Evolutionary conservation across 2,113 vertebrate species (phyloP), one percentile per base, ranked within the genome.

Genomic region (Forbesichthys papilliferus): DNA sequence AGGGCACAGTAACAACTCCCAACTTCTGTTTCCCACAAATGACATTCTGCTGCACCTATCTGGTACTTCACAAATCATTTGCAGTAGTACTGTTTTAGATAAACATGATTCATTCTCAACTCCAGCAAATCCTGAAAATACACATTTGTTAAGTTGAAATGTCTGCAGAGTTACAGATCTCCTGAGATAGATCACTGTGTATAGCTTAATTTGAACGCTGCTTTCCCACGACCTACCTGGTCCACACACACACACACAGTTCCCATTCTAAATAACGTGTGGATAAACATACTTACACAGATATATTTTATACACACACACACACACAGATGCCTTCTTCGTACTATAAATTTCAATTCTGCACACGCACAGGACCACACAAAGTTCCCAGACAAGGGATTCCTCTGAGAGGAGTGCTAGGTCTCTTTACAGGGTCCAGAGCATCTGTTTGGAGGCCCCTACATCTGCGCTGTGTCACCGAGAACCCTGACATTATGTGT

Each of bases 391-490:
- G 53, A 46, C 66, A 60, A 64, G 68, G 67, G 64, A 58, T 73
- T 77, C 49, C 62, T 76, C 48, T 48, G 34, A 3, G 58, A 53
- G 54, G 64, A 55, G 69, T 60, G 57, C 72, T 10, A 11, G 59
- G 56, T 61, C 56, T 64, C 64, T 66, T 73, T 67, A 75, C 53
- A 55, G 61, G 53, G 76, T 36, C 66, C 74, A 71, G 42, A 27
- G 33, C 66, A 65, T 71, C 73, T 72, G 48, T 27, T 52, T 52
- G 52, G 27, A 13, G 1, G 60, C 58, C n/a, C 4, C 57, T 47
- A 66, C 74, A 80, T 86, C 71, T 84, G 79, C 9, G 66, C 53
- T 42, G 73, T 66, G 60, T 78, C 69, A 67, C 59, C 33, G 67
- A 64, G 56, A 65, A 54, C 61, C 49, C 36, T 76, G 54, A 18